phyloP scores from a whole-genome alignment of 2,888 invertebrate genomes.

The Phengaris arion region DNA sequence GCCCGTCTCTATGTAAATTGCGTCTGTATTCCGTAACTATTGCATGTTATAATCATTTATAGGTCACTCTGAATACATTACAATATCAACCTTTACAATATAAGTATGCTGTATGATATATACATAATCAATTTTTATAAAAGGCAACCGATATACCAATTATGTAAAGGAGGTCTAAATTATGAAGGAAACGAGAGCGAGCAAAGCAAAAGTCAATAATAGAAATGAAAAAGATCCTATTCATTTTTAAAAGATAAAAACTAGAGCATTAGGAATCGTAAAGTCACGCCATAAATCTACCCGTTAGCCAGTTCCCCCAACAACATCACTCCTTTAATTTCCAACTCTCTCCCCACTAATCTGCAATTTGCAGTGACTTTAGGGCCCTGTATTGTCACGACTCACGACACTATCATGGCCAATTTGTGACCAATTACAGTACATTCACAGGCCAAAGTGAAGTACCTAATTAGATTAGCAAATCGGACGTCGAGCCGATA shows the following conservation, averaged over 20 bases:
- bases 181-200: no score
- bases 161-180: no score
- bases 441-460: neutral
- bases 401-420: neutral
- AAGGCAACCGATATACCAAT: no score
- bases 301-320: neutral
- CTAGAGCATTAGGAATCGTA: neutral
- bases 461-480: conserved; percentile 32
- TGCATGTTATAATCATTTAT: neutral
- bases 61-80: neutral
- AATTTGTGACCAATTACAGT: neutral
- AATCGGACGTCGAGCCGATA: conserved; percentile 37
- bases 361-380: neutral
- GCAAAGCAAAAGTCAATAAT: neutral
- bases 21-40: neutral
- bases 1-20: conserved; percentile 10
- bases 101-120: no score
- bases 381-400: neutral
- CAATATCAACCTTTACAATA: no score
- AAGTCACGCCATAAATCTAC: neutral
- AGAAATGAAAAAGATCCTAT: neutral
- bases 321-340: neutral
- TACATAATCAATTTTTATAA: no score
- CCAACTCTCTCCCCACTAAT: neutral
- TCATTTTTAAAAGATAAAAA: neutral